Conservation (phyloP, 2,797 vertebrate genomes). For the Loris lydekkerianus region DNA sequence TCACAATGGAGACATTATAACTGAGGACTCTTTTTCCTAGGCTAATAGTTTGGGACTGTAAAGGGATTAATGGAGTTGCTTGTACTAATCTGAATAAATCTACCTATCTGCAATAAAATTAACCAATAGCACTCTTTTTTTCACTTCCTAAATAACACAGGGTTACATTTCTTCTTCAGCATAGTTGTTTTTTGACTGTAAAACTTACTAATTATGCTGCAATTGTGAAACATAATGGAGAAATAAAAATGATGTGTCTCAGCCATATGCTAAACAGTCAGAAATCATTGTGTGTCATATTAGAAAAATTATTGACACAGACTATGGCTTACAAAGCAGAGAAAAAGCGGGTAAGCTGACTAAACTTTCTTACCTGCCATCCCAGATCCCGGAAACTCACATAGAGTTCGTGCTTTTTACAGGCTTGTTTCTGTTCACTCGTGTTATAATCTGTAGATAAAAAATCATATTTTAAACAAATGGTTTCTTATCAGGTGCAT, state of each 20-base stretch:
- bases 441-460: conserved; percentile 94
- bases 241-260: conserved; percentile 13
- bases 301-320: background rate
- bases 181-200: background rate
- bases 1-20: background rate
- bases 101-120: background rate
- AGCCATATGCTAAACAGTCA: background rate
- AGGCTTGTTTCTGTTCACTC: conserved; percentile 99
- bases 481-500: background rate
- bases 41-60: background rate
- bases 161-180: background rate
- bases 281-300: background rate
- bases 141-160: conserved; percentile 12
- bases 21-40: background rate
- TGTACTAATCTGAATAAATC: background rate
- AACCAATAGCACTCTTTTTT: background rate
- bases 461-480: conserved; percentile 71
- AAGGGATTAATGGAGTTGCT: background rate
- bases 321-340: background rate
- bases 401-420: conserved; percentile 99
- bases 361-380: conserved; percentile 94
- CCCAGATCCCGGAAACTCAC: conserved; percentile 99
- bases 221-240: background rate
- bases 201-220: conserved; percentile 7
- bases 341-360: background rate